Base-by-base conservation (phyloP, 2,888 invertebrate species). In the Napeogenes inachia region DNA sequence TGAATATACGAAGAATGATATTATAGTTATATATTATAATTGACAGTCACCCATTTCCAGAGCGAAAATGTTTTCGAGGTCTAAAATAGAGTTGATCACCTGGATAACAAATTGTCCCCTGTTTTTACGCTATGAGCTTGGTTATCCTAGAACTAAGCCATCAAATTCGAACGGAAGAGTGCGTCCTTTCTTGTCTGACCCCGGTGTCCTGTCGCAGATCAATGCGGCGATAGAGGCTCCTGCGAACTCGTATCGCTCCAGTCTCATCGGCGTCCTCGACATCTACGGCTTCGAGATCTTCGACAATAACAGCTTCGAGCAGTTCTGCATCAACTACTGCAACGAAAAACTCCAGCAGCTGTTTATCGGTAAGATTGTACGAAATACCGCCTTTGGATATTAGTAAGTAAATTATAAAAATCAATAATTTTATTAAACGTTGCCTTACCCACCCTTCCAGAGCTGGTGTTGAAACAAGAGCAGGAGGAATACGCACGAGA, bases 241-340 rank as follows among this genome's bases (percentile, higher is more conserved):
- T 30, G 86, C 85, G 8, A 91, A 79, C 59, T 86, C 92, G 35
- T 94, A 94, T 79, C 93, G 93, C 78, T 94, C 93, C 76, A 96
- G 96, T 0, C 92, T 98, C 53, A 98, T 98, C 75, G 99, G 99
- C 10, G 99, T 99, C 4, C 91, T 99, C 57, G 99, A 99, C 80
- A 99, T 99, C 78, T 99, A 99, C 83, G 99, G 99, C 30, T 99
- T 99, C 85, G 99, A 99, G 91, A 98, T 99, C 71, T 98, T 99
- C 84, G 98, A 98, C 73, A 93, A 93, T 38, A 99, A 99, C 87
- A 98, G 97, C 89, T 98, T 99, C 87, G 99, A 99, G 84, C 99
- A 99, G 89, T 98, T 99, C 87, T 99, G 99, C 85, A 99, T 99
- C 79, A 99, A 99, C 89, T 99, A 99, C 87, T 99, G 99, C 81